Percentiles rank a stretch among this genome's conserved stretches.
These are phyloP conservation scores for Panagrolaimus sp. DNA, from an alignment of 1,140 invertebrate genomes.

Conservation along the genomic window DNA sequence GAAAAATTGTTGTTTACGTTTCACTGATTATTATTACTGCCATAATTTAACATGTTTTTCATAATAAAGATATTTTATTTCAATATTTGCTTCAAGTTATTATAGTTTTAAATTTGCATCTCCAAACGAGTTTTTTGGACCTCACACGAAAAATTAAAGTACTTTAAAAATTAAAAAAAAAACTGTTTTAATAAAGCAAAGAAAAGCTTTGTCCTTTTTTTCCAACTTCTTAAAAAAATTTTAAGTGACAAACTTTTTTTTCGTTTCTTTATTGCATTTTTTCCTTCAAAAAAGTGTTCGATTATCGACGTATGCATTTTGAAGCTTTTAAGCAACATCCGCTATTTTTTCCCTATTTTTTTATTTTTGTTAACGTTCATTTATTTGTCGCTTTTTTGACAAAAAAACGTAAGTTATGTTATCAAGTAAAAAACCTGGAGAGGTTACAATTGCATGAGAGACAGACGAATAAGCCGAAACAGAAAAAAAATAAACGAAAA, in stretches of 20 bases:
- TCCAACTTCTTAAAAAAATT: not conserved
- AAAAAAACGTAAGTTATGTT: slow-evolving; percentile 4
- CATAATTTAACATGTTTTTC: no score
- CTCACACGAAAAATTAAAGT: no score
- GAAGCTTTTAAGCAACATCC: not conserved
- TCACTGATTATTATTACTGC: no score
- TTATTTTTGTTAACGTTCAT: not conserved
- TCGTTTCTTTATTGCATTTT: not conserved
- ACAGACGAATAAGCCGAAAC: not conserved
- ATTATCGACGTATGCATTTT: not conserved
- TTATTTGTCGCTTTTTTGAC: not conserved
- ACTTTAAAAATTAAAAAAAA: not conserved
- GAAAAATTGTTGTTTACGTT: no score
- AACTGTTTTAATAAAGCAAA: slow-evolving; percentile 4
- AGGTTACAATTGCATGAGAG: slow-evolving; percentile 10
- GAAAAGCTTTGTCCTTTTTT: not conserved
- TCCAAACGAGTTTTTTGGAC: no score
- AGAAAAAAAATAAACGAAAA: slow-evolving; percentile 10
- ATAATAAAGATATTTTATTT: no score
- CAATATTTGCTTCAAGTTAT: no score
- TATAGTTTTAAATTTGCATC: no score
- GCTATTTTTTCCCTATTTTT: not conserved
- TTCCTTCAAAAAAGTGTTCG: not conserved
- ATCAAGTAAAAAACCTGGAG: slow-evolving; percentile 14
- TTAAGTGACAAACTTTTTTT: not conserved